These are phyloP conservation scores for Malthinus seriepunctatus DNA, from an alignment of 2,888 invertebrate genomes.

Conservation along the genomic window DNA sequence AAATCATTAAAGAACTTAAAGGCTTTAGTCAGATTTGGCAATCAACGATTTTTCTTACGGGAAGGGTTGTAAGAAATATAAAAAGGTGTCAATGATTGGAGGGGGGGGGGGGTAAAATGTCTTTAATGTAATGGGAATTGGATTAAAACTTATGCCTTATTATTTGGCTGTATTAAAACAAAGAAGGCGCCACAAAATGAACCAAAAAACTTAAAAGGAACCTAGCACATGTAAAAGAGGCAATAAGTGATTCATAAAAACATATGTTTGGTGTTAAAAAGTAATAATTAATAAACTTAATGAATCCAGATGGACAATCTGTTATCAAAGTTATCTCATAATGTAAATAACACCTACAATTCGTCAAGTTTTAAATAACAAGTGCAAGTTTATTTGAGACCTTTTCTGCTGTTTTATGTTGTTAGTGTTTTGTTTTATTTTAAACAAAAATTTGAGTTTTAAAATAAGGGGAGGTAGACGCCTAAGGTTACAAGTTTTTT, in stretches of 20 bases:
- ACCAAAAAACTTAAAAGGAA: background rate
- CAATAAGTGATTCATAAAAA: background rate
- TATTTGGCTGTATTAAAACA: background rate
- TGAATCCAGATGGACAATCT: background rate
- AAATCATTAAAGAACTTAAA: no score
- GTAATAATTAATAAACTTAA: constrained; percentile 3
- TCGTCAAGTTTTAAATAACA: background rate
- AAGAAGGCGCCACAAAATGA: background rate
- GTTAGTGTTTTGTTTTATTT: no score
- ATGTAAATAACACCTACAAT: constrained; percentile 2
- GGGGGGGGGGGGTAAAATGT: no score
- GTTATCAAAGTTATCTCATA: background rate
- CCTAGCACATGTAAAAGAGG: background rate
- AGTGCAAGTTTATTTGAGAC: background rate
- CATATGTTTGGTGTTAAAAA: background rate
- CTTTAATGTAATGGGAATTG: no score
- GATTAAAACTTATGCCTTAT: no score
- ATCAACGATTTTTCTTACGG: no score
- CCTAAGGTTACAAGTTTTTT: background rate
- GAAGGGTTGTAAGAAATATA: no score
- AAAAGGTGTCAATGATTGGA: no score
- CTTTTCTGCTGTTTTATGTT: no score
- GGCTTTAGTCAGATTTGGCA: no score
- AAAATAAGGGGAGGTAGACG: background rate
- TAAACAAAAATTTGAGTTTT: background rate